Evolutionary conservation across 2,888 invertebrate species (phyloP).

Genomic region (Microctonus brassicae): DNA sequence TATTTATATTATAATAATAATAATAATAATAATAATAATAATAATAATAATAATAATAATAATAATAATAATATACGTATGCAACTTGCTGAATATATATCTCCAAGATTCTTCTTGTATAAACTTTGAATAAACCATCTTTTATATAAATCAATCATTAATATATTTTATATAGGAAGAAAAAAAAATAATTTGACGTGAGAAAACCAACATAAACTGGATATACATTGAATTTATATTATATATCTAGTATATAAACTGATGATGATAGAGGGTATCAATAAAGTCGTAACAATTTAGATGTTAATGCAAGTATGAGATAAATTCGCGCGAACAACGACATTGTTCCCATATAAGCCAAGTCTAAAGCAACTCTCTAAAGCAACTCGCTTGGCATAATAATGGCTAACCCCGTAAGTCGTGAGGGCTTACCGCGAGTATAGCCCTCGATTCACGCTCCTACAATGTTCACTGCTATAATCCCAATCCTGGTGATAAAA

Average conservation of each 20-base stretch:
- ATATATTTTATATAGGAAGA: no score
- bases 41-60: no score
- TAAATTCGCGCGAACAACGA: slow-evolving; percentile 18
- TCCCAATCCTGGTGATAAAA: slow-evolving; percentile 28
- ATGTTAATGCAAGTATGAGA: slow-evolving; percentile 19
- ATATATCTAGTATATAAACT: not conserved
- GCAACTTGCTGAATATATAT: no score
- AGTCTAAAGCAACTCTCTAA: slow-evolving; percentile 23
- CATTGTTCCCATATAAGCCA: slow-evolving; percentile 27
- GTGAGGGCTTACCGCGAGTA: slow-evolving; percentile 34
- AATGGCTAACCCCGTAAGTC: slow-evolving; percentile 37
- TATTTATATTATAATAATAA: not conserved
- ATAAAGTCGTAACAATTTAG: slow-evolving; percentile 29
- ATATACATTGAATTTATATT: no score
- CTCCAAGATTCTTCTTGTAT: no score
- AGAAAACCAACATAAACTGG: no score
- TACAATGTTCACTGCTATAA: slow-evolving; percentile 32
- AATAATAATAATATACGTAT: no score
- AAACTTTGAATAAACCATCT: no score
- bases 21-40: not conserved
- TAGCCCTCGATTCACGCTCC: slow-evolving; percentile 30
- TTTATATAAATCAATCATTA: no score
- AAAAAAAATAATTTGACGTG: no score
- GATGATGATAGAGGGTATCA: slow-evolving; percentile 5
- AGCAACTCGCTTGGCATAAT: slow-evolving; percentile 33